Conservation (phyloP, 1,140 invertebrate genomes). For the Globodera rostochiensis region DNA sequence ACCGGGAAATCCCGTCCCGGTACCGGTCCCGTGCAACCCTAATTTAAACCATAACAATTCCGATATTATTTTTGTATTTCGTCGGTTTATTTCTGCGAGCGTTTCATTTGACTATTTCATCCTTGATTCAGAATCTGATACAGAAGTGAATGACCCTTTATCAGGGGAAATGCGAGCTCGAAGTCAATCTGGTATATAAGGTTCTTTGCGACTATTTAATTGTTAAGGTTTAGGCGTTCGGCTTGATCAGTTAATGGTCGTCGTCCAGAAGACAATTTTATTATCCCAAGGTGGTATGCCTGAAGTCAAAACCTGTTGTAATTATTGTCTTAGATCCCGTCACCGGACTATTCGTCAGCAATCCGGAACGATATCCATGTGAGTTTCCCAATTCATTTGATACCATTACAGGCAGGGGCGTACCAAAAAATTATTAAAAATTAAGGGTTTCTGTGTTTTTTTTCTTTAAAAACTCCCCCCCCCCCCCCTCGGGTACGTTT, state of each 20-base stretch:
- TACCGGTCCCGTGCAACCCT: too few relatives aligned
- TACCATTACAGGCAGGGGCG: neutral
- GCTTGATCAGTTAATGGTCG: slow-evolving; percentile 59
- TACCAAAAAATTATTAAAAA: too few relatives aligned
- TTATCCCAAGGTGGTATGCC: slow-evolving; percentile 39
- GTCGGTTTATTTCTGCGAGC: too few relatives aligned
- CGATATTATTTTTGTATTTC: too few relatives aligned
- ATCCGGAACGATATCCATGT: slow-evolving; percentile 61
- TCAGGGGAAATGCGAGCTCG: slow-evolving; percentile 48
- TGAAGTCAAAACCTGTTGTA: neutral
- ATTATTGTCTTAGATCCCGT: slow-evolving; percentile 45
- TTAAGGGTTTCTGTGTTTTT: slow-evolving; percentile 14
- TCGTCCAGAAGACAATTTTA: slow-evolving; percentile 60
- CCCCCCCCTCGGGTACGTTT: too few relatives aligned
- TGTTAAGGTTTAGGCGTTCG: slow-evolving; percentile 40
- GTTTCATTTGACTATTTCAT: too few relatives aligned
- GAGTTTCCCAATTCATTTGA: slow-evolving; percentile 28
- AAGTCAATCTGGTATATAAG: slow-evolving; percentile 38
- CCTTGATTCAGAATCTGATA: too few relatives aligned
- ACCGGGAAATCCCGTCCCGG: too few relatives aligned
- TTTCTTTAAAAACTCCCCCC: slow-evolving; percentile 22
- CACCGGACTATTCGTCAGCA: slow-evolving; percentile 63
- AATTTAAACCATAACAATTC: too few relatives aligned
- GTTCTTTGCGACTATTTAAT: neutral
- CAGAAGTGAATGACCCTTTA: too few relatives aligned